Conservation (phyloP, 2,113 vertebrate species). For the Ailuropoda melanoleuca region DNA sequence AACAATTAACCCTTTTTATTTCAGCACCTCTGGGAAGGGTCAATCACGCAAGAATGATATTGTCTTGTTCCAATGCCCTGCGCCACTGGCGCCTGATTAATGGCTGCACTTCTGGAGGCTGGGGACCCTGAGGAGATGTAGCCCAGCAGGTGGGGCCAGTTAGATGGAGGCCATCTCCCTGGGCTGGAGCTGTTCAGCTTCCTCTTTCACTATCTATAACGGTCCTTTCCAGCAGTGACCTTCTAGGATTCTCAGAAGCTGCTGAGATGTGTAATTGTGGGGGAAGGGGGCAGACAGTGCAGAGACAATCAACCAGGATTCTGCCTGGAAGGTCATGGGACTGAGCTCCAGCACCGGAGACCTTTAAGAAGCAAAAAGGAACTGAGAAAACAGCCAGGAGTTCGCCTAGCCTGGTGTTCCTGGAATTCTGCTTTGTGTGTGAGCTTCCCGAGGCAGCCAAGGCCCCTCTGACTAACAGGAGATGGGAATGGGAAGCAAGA, state of each 20-base stretch:
- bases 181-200: constrained; percentile 34
- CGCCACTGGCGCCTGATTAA: not conserved
- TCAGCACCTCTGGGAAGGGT: not conserved
- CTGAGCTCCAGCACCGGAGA: not conserved
- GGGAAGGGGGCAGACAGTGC: not conserved
- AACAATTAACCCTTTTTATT: not conserved
- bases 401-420: constrained; percentile 42
- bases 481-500: constrained; percentile 52
- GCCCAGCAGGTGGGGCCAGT: not conserved
- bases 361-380: constrained; percentile 70
- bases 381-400: constrained; percentile 60
- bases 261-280: constrained; percentile 52
- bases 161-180: not conserved
- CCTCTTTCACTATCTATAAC: constrained; percentile 56
- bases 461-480: constrained; percentile 39
- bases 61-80: not conserved
- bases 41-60: not conserved
- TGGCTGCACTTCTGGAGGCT: not conserved
- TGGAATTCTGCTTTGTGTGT: constrained; percentile 60
- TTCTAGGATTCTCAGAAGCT: constrained; percentile 77
- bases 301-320: constrained; percentile 15
- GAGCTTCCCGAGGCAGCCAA: not conserved
- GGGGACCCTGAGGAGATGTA: not conserved
- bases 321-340: constrained; percentile 51
- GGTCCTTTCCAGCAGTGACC: constrained; percentile 75